Base-by-base conservation (phyloP, 2,113 vertebrate species). In the Eonycteris spelaea region DNA sequence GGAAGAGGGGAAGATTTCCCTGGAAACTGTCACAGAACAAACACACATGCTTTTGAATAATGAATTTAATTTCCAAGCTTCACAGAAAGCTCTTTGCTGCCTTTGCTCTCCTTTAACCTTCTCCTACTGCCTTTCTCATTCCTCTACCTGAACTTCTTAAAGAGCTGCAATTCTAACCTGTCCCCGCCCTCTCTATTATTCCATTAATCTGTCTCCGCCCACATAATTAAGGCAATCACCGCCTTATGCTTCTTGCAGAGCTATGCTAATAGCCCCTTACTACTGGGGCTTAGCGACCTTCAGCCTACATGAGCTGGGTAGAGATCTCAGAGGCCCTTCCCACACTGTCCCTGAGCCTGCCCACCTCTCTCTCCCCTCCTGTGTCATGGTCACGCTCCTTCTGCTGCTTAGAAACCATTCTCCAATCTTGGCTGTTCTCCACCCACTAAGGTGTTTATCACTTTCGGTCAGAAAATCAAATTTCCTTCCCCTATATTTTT, bases 41-140 rank as follows among this genome's bases (percentile, higher is more conserved):
- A 93, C 57, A 57, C 51, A 51, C 88, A 78, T 18, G 57, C 28
- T 90, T 97, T 89, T 97, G 97, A 97, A 84, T 96, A 97, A 96
- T 96, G 97, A 93, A 97, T 97, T 97, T 97, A 97, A 97, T 98
- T 96, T 97, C 24, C 45, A 74, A 87, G 86, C 71, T 94, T 87
- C 93, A 63, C 48, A 30, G 45, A 30, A 61, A 90, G 40, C 30
- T 87, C 38, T 90, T 40, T n/a, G 38, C 63, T 91, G 35, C 63
- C 16, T 78, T 24, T 19, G 21, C 73, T 28, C 11, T 82, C 65
- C 74, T 51, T 63, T 86, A 93, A 75, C 45, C 73, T 73, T 67
- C 48, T 16, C 92, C 75, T 75, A 14, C 19, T 40, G 87, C 63
- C 43, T 91, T 75, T 78, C 38, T 40, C 71, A 86, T 33, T 18